These are phyloP conservation scores for Saccopteryx bilineata DNA, from an alignment of 2,113 vertebrate species.

Conservation along the genomic window DNA sequence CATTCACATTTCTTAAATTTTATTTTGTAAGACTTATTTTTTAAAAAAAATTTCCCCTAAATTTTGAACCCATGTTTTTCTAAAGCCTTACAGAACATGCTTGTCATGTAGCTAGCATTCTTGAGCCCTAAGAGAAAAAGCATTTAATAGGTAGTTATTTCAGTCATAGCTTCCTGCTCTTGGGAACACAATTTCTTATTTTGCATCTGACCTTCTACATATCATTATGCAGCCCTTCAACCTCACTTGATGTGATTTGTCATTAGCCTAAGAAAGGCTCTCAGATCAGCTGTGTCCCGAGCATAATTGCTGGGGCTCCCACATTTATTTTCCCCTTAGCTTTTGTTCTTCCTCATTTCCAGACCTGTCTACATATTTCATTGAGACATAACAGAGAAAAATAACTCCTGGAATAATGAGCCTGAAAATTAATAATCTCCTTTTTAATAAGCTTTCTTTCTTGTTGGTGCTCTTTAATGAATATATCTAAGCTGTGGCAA, in stretches of 20 bases:
- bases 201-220: conserved; percentile 26
- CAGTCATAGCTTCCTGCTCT: not conserved
- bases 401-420: conserved; percentile 63
- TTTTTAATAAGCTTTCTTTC: conserved; percentile 64
- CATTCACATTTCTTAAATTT: not conserved
- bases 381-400: conserved; percentile 57
- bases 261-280: not conserved
- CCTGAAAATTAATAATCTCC: conserved; percentile 68
- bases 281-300: not conserved
- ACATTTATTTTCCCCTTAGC: not conserved
- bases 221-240: not conserved
- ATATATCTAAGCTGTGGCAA: conserved; percentile 32
- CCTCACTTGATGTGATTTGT: not conserved
- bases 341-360: conserved; percentile 50
- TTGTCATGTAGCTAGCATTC: not conserved
- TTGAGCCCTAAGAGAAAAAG: not conserved
- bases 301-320: not conserved
- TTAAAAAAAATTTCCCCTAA: not conserved
- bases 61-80: conserved; percentile 4
- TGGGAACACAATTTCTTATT: conserved; percentile 39
- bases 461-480: conserved; percentile 57
- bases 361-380: conserved; percentile 44
- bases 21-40: not conserved
- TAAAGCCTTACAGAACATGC: not conserved
- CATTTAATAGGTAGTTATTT: not conserved